These are phyloP conservation scores for Tetrax tetrax DNA, from an alignment of 2,113 vertebrate genomes.

Conservation along the genomic window DNA sequence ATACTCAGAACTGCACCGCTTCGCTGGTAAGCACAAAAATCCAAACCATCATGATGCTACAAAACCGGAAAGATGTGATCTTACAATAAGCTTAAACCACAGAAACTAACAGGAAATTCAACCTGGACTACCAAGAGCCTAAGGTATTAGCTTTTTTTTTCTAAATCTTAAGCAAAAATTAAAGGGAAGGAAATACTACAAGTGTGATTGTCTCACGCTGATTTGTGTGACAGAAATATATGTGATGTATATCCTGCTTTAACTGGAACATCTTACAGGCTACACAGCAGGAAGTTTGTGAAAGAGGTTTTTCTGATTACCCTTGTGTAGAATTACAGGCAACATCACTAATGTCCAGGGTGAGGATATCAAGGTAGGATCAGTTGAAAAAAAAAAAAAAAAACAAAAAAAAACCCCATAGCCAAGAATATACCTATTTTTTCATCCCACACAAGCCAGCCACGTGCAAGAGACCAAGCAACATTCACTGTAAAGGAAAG, in stretches of 20 bases:
- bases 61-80: not conserved
- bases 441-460: not conserved
- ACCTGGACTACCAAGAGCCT: not conserved
- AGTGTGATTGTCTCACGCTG: fast-evolving
- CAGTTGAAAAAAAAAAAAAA: not conserved
- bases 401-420: not conserved
- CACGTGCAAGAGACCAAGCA: not conserved
- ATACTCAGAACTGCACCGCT: not conserved
- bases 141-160: not conserved
- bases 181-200: not conserved
- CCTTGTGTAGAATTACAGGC: not conserved
- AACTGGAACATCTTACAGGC: not conserved
- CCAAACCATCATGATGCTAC: not conserved
- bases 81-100: conserved; percentile 11
- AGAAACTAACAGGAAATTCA: conserved; percentile 49
- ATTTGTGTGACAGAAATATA: not conserved
- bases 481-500: not conserved
- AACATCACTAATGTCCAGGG: not conserved
- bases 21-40: not conserved
- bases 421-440: not conserved
- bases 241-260: not conserved
- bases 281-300: not conserved
- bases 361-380: not conserved
- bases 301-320: not conserved
- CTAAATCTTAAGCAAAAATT: not conserved